Conservation (phyloP, 2,113 vertebrate genomes). For the Rattus rattus region DNA sequence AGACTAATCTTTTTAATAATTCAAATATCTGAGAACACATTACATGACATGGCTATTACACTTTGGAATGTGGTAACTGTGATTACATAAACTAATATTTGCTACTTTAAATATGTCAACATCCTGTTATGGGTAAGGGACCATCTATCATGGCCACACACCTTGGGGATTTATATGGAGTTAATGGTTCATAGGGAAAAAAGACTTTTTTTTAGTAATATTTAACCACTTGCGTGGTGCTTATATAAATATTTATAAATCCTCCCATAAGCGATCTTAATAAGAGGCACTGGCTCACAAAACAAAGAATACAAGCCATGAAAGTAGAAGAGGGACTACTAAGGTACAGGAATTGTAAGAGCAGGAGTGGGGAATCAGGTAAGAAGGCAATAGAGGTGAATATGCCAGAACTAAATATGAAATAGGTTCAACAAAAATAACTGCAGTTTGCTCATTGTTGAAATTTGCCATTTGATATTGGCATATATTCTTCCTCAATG, state of each 20-base stretch:
- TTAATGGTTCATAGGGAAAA: too few species aligned
- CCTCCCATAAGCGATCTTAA: neutral
- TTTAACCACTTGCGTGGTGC: neutral
- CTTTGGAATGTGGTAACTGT: neutral
- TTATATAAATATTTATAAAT: neutral
- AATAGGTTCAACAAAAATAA: neutral
- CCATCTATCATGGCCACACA: too few species aligned
- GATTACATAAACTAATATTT: neutral
- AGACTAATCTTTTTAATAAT: neutral
- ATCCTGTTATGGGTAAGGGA: neutral
- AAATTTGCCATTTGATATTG: neutral
- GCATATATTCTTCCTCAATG: neutral
- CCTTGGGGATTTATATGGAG: neutral
- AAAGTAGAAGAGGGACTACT: too few species aligned
- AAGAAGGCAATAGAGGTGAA: neutral
- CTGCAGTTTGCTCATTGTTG: neutral
- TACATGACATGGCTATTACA: neutral
- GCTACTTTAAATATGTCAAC: too few species aligned
- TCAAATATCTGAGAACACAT: neutral
- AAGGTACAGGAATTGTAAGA: fast-evolving
- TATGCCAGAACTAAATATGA: neutral
- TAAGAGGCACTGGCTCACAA: neutral
- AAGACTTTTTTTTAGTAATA: neutral
- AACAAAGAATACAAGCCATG: neutral
- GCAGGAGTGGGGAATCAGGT: too few species aligned